A percentile compares a stretch with the other conserved stretches of the same genome.
phyloP scores from a whole-genome alignment of 2,113 vertebrate species.

The Chaetorhynchus papuensis region DNA sequence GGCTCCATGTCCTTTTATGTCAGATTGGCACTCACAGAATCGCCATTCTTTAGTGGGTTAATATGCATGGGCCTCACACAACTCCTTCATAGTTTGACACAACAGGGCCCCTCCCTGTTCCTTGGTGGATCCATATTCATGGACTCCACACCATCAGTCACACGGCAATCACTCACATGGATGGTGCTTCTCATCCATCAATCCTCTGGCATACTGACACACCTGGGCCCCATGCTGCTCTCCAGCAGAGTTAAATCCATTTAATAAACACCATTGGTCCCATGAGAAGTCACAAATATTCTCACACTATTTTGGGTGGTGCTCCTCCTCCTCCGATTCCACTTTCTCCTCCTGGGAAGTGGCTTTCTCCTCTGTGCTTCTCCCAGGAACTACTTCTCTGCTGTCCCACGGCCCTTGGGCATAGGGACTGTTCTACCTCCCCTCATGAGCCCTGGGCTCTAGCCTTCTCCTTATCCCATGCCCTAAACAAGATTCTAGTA shows the following conservation, averaged over 20 bases:
- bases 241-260: no score
- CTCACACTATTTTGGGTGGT: not conserved
- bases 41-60: not conserved
- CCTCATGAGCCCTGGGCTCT: not conserved
- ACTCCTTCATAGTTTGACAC: not conserved
- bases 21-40: not conserved
- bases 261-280: not conserved
- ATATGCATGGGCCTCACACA: not conserved
- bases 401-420: not conserved
- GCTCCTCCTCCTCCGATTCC: not conserved
- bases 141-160: not conserved
- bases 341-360: not conserved
- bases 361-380: not conserved
- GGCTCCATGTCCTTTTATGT: not conserved
- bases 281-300: not conserved
- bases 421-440: fast-evolving
- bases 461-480: fast-evolving
- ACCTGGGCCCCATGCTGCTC: not conserved
- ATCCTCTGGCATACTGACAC: not conserved
- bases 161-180: fast-evolving
- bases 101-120: fast-evolving
- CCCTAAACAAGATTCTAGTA: fast-evolving
- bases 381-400: not conserved
- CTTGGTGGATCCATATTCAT: not conserved
- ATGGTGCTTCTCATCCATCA: not conserved